These are phyloP conservation scores for Microcebus tavaratra DNA, from an alignment of 2,113 vertebrate species.

Conservation along the genomic window DNA sequence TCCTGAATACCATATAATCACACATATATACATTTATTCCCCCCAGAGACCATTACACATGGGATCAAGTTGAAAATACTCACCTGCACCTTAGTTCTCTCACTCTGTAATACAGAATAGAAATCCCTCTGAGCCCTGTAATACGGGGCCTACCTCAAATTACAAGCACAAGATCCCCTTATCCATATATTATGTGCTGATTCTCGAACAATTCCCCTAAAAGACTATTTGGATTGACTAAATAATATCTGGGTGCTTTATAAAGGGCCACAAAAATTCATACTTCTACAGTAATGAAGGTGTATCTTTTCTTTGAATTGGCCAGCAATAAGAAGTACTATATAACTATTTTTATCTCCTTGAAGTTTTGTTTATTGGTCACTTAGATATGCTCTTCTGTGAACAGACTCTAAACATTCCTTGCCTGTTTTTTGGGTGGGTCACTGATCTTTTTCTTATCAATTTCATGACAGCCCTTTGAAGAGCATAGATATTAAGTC, in stretches of 20 bases:
- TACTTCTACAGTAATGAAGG: neutral
- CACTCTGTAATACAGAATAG: neutral
- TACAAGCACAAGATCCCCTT: neutral
- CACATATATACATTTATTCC: neutral
- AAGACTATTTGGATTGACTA: neutral
- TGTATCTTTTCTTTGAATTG: neutral
- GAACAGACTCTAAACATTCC: neutral
- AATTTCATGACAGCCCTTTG: neutral
- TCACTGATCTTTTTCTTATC: conserved; percentile 14
- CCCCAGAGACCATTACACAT: neutral
- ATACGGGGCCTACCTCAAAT: neutral
- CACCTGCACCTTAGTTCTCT: neutral
- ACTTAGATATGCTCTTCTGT: neutral
- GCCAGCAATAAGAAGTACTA: neutral
- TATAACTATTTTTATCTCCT: neutral
- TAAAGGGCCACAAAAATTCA: neutral
- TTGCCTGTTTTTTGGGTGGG: neutral
- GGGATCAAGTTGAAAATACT: neutral
- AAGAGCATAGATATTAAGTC: neutral
- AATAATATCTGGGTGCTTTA: neutral
- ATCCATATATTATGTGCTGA: neutral
- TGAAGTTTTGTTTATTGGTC: neutral
- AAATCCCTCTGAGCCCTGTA: neutral
- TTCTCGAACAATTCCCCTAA: neutral
- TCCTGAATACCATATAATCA: neutral